Evolutionary conservation across 2,113 vertebrate species (phyloP).

Genomic region (Emydura subglobosa): DNA sequence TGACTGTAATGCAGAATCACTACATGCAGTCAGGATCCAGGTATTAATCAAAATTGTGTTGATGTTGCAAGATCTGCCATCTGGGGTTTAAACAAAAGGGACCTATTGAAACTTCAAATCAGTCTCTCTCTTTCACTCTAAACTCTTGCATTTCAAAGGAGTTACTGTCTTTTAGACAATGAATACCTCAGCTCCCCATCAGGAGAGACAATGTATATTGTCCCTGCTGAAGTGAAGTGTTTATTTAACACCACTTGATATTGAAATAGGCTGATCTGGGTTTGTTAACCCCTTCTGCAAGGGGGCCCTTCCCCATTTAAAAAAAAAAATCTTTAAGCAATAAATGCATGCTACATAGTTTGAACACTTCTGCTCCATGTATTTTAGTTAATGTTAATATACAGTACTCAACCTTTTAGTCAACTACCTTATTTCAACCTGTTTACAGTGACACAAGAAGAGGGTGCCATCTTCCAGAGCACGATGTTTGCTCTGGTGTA

Average conservation of each 20-base stretch:
- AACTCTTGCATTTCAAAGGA: not conserved
- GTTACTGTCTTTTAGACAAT: not conserved
- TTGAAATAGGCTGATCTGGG: not conserved
- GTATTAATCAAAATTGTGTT: no score
- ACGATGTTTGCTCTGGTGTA: not conserved
- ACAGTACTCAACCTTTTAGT: not conserved
- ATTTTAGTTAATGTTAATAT: not conserved
- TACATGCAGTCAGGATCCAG: no score
- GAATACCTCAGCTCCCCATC: not conserved
- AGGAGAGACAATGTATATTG: fast-evolving
- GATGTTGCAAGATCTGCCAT: not conserved
- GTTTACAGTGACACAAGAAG: not conserved
- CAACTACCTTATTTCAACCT: not conserved
- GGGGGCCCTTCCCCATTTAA: not conserved
- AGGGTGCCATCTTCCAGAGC: not conserved
- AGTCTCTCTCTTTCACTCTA: not conserved
- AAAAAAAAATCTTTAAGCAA: not conserved
- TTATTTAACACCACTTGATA: not conserved
- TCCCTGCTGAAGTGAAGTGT: not conserved
- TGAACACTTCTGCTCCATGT: not conserved
- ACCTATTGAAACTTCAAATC: not conserved
- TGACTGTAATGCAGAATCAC: fast-evolving
- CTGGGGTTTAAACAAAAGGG: not conserved
- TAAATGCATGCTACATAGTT: not conserved
- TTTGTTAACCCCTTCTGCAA: not conserved